These are phyloP conservation scores for Mandrillus leucophaeus DNA, from an alignment of 2,113 vertebrate genomes.

Conservation along the genomic window DNA sequence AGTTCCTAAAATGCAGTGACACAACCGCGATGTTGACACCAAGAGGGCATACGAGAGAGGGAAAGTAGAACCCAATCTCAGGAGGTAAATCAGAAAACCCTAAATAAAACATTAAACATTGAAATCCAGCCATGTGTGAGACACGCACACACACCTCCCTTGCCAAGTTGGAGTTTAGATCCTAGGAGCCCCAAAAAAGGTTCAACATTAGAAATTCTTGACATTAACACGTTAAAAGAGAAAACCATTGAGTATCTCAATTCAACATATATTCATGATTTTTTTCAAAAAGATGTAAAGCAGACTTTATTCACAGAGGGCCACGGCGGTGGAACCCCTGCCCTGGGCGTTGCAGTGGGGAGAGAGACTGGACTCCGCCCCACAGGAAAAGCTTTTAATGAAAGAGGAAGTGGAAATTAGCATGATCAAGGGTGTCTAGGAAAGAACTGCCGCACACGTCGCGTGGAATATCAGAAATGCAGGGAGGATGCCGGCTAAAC, in stretches of 20 bases:
- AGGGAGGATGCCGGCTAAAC: fast-evolving
- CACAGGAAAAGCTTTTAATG: neutral
- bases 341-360: neutral
- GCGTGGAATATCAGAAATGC: neutral
- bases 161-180: neutral
- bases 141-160: neutral
- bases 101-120: neutral
- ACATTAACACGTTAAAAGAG: neutral
- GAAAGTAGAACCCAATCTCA: neutral
- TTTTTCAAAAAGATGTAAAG: neutral
- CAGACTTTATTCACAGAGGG: neutral
- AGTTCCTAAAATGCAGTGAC: neutral
- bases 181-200: neutral
- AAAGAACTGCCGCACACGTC: neutral
- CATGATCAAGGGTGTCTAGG: neutral
- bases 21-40: too few species aligned
- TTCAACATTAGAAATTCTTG: neutral
- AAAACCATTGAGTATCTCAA: neutral
- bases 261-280: too few species aligned
- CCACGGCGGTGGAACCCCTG: neutral
- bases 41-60: neutral
- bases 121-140: neutral
- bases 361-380: neutral
- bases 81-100: neutral
- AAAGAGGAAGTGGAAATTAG: neutral